A percentile compares a stretch with the other conserved stretches of the same genome.
phyloP scores from a whole-genome alignment of 2,113 vertebrate species.

The Indicator indicator region DNA sequence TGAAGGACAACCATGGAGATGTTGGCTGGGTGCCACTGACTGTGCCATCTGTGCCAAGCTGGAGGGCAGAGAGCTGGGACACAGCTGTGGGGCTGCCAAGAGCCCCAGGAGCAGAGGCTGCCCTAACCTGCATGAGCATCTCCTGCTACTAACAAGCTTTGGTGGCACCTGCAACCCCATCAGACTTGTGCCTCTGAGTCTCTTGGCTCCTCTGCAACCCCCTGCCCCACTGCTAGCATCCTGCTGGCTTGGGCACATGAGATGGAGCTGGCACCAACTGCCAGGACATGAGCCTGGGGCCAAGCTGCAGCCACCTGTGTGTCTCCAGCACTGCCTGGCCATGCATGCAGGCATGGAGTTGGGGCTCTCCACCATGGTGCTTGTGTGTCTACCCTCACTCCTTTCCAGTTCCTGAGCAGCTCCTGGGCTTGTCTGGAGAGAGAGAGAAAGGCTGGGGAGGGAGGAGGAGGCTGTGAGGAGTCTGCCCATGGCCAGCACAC shows the following conservation, averaged over 20 bases:
- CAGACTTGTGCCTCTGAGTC: neutral
- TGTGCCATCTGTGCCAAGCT: fast-evolving
- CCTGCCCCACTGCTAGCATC: fast-evolving
- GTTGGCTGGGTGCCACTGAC: neutral
- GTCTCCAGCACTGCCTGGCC: fast-evolving
- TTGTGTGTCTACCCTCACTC: neutral
- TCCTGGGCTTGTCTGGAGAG: neutral
- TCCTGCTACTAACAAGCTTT: neutral
- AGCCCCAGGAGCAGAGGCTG: neutral
- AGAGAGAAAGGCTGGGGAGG: neutral
- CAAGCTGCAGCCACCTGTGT: fast-evolving
- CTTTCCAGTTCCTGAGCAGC: neutral
- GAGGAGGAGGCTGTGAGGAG: neutral
- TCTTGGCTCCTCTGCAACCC: neutral
- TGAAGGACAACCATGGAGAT: fast-evolving
- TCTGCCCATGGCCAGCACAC: neutral
- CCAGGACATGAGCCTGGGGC: no score
- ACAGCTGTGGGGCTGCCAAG: fast-evolving
- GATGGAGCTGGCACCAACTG: fast-evolving
- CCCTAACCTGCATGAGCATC: neutral
- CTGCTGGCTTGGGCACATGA: fast-evolving
- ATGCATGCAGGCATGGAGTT: neutral
- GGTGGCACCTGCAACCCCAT: fast-evolving
- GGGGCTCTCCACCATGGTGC: neutral
- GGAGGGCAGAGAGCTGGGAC: neutral